Evolutionary conservation across 92 coral and sea anemone genomes (phyloP).

Genomic region (Meandrina meandrites): DNA sequence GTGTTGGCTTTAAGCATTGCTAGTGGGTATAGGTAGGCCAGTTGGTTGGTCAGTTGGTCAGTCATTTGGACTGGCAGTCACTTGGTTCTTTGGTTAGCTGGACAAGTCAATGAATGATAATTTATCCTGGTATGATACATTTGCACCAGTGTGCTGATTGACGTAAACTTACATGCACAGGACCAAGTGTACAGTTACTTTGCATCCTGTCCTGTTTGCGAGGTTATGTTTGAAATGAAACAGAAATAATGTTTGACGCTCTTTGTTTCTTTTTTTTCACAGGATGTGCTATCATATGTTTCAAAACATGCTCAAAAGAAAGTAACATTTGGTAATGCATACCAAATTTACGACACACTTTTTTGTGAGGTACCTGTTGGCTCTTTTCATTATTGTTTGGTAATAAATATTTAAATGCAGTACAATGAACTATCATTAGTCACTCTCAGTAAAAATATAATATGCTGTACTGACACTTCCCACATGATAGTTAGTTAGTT

Average conservation of each 20-base stretch:
- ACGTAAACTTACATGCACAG: too few species aligned
- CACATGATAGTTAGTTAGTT: too few species aligned
- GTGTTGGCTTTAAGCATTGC: too few species aligned
- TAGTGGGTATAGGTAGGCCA: too few species aligned
- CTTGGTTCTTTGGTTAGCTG: too few species aligned
- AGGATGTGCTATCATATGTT: constrained; percentile 60
- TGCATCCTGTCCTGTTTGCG: neutral
- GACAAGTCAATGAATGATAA: too few species aligned
- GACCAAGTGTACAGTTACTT: neutral
- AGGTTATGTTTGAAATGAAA: neutral
- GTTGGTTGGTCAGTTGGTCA: too few species aligned
- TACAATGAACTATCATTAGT: neutral
- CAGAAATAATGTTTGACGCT: neutral
- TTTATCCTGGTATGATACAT: too few species aligned
- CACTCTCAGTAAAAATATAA: neutral
- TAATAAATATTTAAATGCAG: neutral
- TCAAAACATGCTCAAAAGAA: constrained; percentile 40
- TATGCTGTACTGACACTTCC: neutral
- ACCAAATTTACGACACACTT: constrained; percentile 55
- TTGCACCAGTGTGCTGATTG: too few species aligned
- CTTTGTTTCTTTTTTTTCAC: neutral
- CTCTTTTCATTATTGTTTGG: neutral
- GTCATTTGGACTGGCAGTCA: too few species aligned
- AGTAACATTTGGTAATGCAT: constrained; percentile 27
- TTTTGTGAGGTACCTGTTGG: constrained; percentile 73